Percentiles rank a stretch among this genome's conserved stretches.
Evolutionary conservation across 2,797 vertebrate genomes (phyloP).

Genomic region (Holocentrus rufus): DNA sequence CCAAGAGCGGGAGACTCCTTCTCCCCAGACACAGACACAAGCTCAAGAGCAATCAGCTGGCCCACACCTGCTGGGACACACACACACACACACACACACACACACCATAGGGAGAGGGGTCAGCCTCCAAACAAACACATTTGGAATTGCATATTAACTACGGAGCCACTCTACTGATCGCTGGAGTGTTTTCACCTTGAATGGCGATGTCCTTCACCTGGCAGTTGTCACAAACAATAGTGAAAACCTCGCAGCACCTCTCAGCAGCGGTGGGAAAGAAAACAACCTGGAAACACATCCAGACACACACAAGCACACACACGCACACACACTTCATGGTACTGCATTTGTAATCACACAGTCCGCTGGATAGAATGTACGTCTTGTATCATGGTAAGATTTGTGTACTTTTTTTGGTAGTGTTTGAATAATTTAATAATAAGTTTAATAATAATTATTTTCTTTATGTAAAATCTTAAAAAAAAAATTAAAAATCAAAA

Average conservation of each 20-base stretch:
- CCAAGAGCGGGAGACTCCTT: slow-evolving; percentile 72
- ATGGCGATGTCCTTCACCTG: slow-evolving; percentile 86
- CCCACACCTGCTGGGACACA: slow-evolving; percentile 87
- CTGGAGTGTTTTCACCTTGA: slow-evolving; percentile 80
- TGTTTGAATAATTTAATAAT: too few species aligned
- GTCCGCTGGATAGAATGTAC: background rate
- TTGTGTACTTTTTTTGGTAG: too few species aligned
- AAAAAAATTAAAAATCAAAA: too few species aligned
- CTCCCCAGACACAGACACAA: slow-evolving; percentile 84
- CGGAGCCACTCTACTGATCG: background rate
- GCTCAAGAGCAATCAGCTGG: slow-evolving; percentile 84
- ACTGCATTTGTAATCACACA: background rate
- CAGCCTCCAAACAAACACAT: background rate
- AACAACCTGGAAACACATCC: slow-evolving; percentile 81
- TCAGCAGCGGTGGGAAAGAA: slow-evolving; percentile 87
- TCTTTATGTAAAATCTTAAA: too few species aligned
- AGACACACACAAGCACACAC: background rate
- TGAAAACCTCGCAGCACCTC: slow-evolving; percentile 79
- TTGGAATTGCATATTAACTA: background rate
- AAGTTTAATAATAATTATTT: too few species aligned
- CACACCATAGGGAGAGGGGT: background rate
- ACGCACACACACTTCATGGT: background rate
- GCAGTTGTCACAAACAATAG: slow-evolving; percentile 90
- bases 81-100: slow-evolving; percentile 5
- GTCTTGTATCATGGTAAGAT: too few species aligned